Evolutionary conservation across 2,113 vertebrate species (phyloP), one percentile per base, ranked within the genome.

Genomic region (Brachypteracias leptosomus): DNA sequence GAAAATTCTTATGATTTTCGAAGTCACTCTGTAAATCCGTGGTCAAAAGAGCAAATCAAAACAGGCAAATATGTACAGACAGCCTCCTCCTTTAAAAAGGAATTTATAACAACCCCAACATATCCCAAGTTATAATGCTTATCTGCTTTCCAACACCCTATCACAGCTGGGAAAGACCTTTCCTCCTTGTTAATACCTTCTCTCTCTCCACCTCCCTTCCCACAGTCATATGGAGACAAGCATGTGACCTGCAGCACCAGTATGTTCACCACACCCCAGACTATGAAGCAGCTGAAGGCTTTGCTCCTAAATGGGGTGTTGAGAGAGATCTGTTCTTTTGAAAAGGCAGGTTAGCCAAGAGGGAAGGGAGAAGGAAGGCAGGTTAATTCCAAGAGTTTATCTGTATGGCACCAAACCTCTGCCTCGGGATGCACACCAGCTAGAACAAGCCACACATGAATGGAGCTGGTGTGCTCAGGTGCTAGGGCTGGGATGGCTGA

Each of bases 151-250:
- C 40, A 46, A 10, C 58, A 65, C 17, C 24, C 38, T 63, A 11
- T 7, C 19, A 35, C n/a, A 31, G 6, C 28, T 76, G 74, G n/a
- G n/a, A 63, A 54, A 55, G 55, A 38, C 13, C 10, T 61, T 61
- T 84, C 10, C 33, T 75, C 35, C 33, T 40, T n/a, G 16, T 20
- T 20, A 38, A 44, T 10, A 38, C 12, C 28, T 71, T 35, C 20
- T 47, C n/a, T 46, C 7, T 47, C 55, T 46, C 13, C 2, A 13
- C 2, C 7, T 44, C 29, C 33, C 14, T 52, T 44, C 42, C 67
- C 24, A 16, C 22, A 40, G 33, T 33, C 28, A 33, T 52, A 33
- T 11, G 16, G 35, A 35, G 20, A 38, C 0, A 1, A 14, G 11
- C 19, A 31, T 4, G 6, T 31, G 54, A 9, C 36, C 21, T 1